These are phyloP conservation scores for Branchipolynoe longqiensis DNA, from an alignment of 2,888 invertebrate species.

Conservation along the genomic window DNA sequence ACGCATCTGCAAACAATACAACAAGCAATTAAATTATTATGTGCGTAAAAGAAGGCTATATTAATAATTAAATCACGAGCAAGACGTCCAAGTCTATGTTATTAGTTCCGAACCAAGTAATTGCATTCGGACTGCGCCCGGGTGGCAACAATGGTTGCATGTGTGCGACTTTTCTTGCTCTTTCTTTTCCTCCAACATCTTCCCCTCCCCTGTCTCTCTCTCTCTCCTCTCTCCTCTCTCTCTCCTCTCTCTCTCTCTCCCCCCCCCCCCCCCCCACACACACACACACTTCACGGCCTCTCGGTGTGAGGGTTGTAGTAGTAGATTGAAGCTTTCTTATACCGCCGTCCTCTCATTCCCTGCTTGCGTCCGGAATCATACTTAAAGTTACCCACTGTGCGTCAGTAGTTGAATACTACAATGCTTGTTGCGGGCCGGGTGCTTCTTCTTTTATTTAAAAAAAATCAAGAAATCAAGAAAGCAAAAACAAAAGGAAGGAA, in stretches of 20 bases:
- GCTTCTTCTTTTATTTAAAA: no score
- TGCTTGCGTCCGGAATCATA: constrained; percentile 15
- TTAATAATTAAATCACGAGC: constrained; percentile 50
- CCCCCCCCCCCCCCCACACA: no score
- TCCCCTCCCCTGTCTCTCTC: no score
- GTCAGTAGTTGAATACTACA: constrained; percentile 17
- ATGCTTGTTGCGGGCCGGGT: constrained; percentile 38
- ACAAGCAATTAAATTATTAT: constrained; percentile 49
- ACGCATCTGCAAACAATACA: constrained; percentile 25
- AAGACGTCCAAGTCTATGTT: constrained; percentile 41
- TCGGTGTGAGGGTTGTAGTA: background rate
- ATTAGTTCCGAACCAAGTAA: constrained; percentile 46
- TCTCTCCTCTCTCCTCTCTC: no score
- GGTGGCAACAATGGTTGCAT: constrained; percentile 2
- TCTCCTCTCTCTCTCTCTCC: no score
- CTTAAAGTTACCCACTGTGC: constrained; percentile 29
- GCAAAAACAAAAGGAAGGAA: no score
- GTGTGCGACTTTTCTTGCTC: no score
- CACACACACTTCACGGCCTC: no score
- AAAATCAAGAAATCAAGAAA: no score
- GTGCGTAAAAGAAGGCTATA: constrained; percentile 56
- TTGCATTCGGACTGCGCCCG: constrained; percentile 8
- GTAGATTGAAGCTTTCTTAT: constrained; percentile 43
- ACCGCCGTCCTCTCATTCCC: constrained; percentile 18
- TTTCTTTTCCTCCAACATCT: no score